These are phyloP conservation scores for Idaea straminata DNA, from an alignment of 2,888 invertebrate genomes.

Conservation along the genomic window DNA sequence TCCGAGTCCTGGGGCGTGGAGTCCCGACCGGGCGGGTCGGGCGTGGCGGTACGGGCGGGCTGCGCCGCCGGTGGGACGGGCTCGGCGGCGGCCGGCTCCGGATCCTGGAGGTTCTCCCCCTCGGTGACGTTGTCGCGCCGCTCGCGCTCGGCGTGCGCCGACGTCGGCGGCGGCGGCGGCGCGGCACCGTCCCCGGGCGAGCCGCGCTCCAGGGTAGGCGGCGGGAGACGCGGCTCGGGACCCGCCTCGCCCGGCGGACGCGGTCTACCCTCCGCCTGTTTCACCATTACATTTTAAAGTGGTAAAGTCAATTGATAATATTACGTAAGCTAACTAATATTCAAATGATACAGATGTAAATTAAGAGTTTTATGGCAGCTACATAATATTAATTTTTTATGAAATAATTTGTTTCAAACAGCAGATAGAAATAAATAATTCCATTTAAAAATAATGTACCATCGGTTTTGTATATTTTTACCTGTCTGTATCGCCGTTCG, in stretches of 20 bases:
- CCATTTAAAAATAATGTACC: too few relatives aligned
- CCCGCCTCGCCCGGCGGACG: constrained; percentile 78
- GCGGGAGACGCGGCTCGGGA: constrained; percentile 56
- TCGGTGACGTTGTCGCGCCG: constrained; percentile 78
- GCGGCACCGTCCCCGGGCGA: constrained; percentile 80
- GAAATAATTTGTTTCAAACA: too few relatives aligned
- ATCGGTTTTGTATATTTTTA: too few relatives aligned
- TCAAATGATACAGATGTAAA: too few relatives aligned
- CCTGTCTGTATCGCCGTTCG: constrained; percentile 56
- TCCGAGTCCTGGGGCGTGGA: constrained; percentile 73
- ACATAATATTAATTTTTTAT: too few relatives aligned
- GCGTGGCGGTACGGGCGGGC: constrained; percentile 45
- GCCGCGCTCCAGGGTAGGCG: constrained; percentile 67
- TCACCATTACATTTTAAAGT: too few relatives aligned
- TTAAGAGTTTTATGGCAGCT: too few relatives aligned
- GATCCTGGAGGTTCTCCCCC: constrained; percentile 79
- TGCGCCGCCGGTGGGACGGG: constrained; percentile 55
- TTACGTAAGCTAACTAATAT: too few relatives aligned
- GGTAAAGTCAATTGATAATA: too few relatives aligned
- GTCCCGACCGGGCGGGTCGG: constrained; percentile 54
- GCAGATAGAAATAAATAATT: too few relatives aligned
- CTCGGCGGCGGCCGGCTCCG: constrained; percentile 43
- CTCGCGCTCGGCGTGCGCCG: constrained; percentile 53
- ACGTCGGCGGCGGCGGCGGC: constrained; percentile 48
- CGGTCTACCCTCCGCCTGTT: too few relatives aligned